phyloP scores from a whole-genome alignment of 2,888 invertebrate species.

The Cylloceria caligata region DNA sequence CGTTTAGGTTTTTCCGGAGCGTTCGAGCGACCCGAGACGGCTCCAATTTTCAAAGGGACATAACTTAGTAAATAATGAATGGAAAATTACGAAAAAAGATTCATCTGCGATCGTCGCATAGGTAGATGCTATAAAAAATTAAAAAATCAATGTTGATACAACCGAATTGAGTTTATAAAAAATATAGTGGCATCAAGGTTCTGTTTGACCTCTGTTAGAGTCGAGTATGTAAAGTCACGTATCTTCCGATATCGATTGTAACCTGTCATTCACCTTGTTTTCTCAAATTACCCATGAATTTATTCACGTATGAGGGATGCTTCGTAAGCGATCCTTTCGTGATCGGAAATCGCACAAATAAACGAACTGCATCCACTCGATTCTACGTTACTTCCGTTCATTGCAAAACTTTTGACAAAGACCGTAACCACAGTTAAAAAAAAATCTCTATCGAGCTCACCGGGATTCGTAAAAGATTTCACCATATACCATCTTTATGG shows the following conservation, averaged over 20 bases:
- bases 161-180: too few species aligned
- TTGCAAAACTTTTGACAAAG: conserved; percentile 46
- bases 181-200: too few species aligned
- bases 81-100: too few species aligned
- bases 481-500: conserved; percentile 63
- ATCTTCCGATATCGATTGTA: neutral
- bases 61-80: too few species aligned
- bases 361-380: conserved; percentile 6
- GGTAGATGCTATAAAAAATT: too few species aligned
- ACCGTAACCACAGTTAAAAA: conserved; percentile 63
- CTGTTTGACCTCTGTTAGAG: too few species aligned
- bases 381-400: conserved; percentile 59
- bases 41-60: too few species aligned
- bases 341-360: conserved; percentile 38
- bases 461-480: conserved; percentile 66
- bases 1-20: too few species aligned
- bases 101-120: too few species aligned
- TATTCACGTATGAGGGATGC: neutral
- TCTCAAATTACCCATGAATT: neutral
- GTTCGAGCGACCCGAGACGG: too few species aligned
- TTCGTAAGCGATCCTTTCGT: neutral
- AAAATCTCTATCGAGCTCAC: conserved; percentile 59
- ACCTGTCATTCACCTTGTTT: conserved; percentile 9
- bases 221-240: neutral
- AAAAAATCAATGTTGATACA: too few species aligned